Evolutionary conservation across 1,140 invertebrate species (phyloP).

Genomic region (Zeugodacus cucurbitae): DNA sequence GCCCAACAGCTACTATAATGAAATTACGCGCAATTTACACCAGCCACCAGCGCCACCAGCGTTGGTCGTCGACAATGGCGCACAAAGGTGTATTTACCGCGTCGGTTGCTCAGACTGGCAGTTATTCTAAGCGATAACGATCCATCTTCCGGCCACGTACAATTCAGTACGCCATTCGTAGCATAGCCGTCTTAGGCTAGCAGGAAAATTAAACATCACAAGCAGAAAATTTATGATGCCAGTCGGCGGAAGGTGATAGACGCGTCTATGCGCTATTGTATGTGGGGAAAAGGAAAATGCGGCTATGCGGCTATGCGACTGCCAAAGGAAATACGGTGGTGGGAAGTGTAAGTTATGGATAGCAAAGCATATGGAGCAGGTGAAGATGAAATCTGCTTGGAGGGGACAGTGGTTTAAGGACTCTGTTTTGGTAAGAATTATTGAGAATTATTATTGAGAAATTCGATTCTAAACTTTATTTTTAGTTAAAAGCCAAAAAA

Average conservation of each 20-base stretch:
- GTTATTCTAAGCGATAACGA: conserved; percentile 39
- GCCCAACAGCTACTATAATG: not conserved
- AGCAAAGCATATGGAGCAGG: not conserved
- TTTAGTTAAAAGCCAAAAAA: too few relatives aligned
- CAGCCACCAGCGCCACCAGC: too few relatives aligned
- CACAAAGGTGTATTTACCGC: conserved; percentile 16
- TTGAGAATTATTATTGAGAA: not conserved
- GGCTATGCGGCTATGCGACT: not conserved
- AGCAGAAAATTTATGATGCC: conserved; percentile 42
- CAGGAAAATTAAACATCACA: conserved; percentile 42
- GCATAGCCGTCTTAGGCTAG: not conserved
- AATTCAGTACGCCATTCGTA: not conserved
- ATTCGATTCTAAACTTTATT: too few relatives aligned
- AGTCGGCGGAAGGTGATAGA: conserved; percentile 15
- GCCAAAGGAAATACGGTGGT: not conserved
- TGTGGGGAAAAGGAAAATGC: not conserved
- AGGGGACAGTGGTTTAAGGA: not conserved
- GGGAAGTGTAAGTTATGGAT: not conserved
- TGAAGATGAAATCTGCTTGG: not conserved
- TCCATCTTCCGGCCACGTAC: conserved; percentile 37
- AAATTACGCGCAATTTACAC: conserved; percentile 20
- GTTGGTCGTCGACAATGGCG: not conserved
- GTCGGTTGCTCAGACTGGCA: not conserved
- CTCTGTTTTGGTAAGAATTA: too few relatives aligned
- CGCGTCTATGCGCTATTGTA: not conserved